Base-by-base conservation (phyloP, 2,797 vertebrate species). In the Antrozous pallidus region DNA sequence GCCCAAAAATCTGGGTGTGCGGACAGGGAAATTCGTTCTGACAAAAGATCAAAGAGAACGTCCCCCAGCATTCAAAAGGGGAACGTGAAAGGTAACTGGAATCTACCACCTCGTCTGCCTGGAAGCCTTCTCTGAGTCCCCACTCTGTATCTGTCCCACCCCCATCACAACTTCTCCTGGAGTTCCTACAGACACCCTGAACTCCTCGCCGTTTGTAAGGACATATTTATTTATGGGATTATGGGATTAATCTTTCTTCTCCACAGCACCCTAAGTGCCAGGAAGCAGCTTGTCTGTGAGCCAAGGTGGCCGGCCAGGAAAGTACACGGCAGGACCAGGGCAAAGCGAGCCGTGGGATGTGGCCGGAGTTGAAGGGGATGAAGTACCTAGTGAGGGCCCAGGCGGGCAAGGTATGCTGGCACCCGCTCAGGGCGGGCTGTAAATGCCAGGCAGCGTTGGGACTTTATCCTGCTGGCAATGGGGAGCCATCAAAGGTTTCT, bases 401-500 rank as follows among this genome's bases (percentile, higher is more conserved):
- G 89, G 77, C 91, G 95, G 93, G 96, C 93, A 94, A 94, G 58
- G 80, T 40, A 78, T 93, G 47, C 2, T 97, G 97, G 97, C 96
- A 94, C 12, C 81, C 71, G 90, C 95, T 94, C 94, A 96, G 93
- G 96, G 89, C 80, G 42, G 80, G 40, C 94, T 75, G 10, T 92
- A 84, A 95, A 90, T 93, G 93, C 96, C 90, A 95, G 69, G 94
- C 90, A 86, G 56, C 0, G 11, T 16, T 94, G 85, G 90, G 74
- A 95, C 91, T 95, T 94, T 45, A 94, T 95, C 88, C 95, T 96
- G 78, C 88, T 75, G 84, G 95, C 90, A 95, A 22, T 80, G 80
- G 93, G 96, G 93, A 97, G 96, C 96, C 90, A 96, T 96, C 95
- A 97, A 97, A 97, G 96, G 94, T 94, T 94, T 96, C 20, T 36